Conservation (phyloP, 64 coral and sea anemone genomes). For the Anthopleura sola region DNA sequence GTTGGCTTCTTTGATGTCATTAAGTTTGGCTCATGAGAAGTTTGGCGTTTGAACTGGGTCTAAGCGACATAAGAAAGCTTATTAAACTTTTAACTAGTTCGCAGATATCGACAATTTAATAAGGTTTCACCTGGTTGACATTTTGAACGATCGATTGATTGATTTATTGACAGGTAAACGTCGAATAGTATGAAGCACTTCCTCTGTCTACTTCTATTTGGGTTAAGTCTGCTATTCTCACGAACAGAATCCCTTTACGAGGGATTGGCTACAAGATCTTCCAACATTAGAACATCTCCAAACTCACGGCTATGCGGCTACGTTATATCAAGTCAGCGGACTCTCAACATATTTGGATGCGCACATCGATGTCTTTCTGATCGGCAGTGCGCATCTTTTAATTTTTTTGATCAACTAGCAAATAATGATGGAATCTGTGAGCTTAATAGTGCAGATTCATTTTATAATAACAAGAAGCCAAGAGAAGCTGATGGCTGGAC, state of each 20-base stretch:
- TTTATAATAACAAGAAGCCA: neutral
- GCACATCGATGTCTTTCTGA: slow-evolving; percentile 15
- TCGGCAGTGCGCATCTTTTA: slow-evolving; percentile 21
- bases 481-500: neutral
- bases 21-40: no score
- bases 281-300: neutral
- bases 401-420: neutral
- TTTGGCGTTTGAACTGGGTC: no score
- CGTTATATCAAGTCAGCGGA: slow-evolving; percentile 5
- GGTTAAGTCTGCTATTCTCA: neutral
- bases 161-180: neutral
- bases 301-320: neutral
- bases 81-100: no score
- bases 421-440: neutral
- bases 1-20: no score
- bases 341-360: slow-evolving; percentile 3
- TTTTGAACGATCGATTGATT: neutral
- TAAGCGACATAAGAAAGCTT: no score
- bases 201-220: neutral
- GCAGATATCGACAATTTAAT: no score
- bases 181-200: neutral
- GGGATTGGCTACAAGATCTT: neutral
- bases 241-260: neutral
- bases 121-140: no score
- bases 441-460: neutral